Base-by-base conservation (phyloP, 1,140 invertebrate species). In the Euwallacea fornicatus region DNA sequence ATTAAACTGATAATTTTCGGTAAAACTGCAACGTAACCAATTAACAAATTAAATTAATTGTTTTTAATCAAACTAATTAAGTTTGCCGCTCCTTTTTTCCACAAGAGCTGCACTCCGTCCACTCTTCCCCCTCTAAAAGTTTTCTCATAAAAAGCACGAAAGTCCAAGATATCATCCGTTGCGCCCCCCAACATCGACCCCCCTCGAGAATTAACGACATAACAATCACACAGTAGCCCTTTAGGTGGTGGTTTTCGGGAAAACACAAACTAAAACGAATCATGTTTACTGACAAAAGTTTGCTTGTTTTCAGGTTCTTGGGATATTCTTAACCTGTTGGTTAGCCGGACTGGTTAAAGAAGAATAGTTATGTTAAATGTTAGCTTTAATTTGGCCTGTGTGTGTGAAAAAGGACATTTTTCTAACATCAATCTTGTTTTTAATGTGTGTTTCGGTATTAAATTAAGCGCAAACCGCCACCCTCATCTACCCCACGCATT, bases 261-360 rank as follows among this genome's bases (percentile, higher is more conserved):
- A 41, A 41, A 42, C 53, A 55, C 41, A 50, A 42, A 66, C 16
- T 43, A 66, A 16, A 43, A 66, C 2, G 16, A 16, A 33, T 15
- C 55, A 60, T 53, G 42, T 68, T 60, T 68, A 68, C 46, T 68
- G 41, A 68, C 65, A 66, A 61, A 66, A 68, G 44, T 74, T 65
- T 73, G 71, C 74, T 77, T 75, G 70, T 77, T 84, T 84, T 65
- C 81, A 88, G 88, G 77, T 88, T 41, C 83, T 83, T 58, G 87
- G 88, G 66, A 86, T 88, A 63, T 78, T 88, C 11, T 79, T 88
- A 33, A 86, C 87, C 2, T 83, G 87, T 63, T 88, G 84, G 79
- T 79, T 88, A 58, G 87, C 87, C 68, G 68, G 68, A 56, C 60
- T 55, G 60, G 33, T 68, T 60, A 68, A 61, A 68, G 66, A 68